phyloP scores from a whole-genome alignment of 2,797 vertebrate species.

The Australoheros facetus region DNA sequence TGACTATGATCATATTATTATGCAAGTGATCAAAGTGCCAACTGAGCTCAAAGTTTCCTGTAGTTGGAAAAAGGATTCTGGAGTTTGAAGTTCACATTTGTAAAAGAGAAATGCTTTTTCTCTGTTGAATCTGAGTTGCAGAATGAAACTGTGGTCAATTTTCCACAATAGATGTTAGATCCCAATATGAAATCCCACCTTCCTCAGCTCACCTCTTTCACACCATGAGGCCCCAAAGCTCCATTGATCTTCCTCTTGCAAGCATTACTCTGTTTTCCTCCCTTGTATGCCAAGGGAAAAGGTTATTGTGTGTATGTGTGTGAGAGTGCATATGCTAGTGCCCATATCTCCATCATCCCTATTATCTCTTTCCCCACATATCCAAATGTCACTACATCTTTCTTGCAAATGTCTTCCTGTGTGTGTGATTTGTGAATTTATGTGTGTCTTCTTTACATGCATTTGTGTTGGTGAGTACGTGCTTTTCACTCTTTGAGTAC shows the following conservation, averaged over 20 bases:
- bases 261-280: slow-evolving; percentile 72
- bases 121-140: slow-evolving; percentile 26
- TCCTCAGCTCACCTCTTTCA: slow-evolving; percentile 66
- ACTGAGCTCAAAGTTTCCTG: slow-evolving; percentile 6
- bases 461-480: slow-evolving; percentile 1
- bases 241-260: slow-evolving; percentile 72
- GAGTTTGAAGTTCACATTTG: slow-evolving; percentile 21
- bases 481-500: slow-evolving; percentile 11
- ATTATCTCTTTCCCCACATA: slow-evolving; percentile 77
- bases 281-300: slow-evolving; percentile 74
- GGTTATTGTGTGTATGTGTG: slow-evolving; percentile 69
- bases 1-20: neutral
- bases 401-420: slow-evolving; percentile 75
- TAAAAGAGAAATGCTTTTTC: slow-evolving; percentile 11
- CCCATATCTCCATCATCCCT: slow-evolving; percentile 75
- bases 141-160: slow-evolving; percentile 53
- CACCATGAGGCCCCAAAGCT: slow-evolving; percentile 76
- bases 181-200: slow-evolving; percentile 57
- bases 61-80: neutral
- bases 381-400: slow-evolving; percentile 78
- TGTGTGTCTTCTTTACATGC: slow-evolving; percentile 38
- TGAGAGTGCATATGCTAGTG: slow-evolving; percentile 61
- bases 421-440: slow-evolving; percentile 53
- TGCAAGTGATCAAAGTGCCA: neutral
- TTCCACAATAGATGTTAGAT: slow-evolving; percentile 51